A percentile compares a stretch with the other conserved stretches of the same genome.
These are phyloP conservation scores for Pleuronectes platessa DNA, from an alignment of 2,113 vertebrate species.

Conservation along the genomic window DNA sequence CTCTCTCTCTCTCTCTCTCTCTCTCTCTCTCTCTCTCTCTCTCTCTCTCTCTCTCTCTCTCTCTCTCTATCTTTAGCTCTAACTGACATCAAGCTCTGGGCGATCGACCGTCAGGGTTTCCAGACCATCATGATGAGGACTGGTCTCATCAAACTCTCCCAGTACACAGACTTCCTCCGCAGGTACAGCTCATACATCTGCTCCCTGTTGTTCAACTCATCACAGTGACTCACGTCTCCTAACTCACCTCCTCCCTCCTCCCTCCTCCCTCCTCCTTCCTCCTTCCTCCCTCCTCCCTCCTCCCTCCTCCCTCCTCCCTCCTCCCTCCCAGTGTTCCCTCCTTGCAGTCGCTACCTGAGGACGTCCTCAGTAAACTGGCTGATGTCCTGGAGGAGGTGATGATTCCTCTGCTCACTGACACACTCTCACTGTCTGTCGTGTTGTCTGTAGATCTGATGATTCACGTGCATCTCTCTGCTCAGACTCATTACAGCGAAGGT, in stretches of 20 bases:
- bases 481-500: constrained; percentile 78
- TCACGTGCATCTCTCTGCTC: neutral
- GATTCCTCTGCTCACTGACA: neutral
- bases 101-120: constrained; percentile 81
- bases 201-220: neutral
- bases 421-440: neutral
- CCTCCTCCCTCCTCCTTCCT: constrained; percentile 56
- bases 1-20: too few species aligned
- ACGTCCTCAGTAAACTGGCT: constrained; percentile 81
- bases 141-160: constrained; percentile 80
- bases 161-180: constrained; percentile 81
- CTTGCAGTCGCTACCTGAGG: constrained; percentile 76
- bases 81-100: constrained; percentile 82
- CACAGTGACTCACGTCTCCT: neutral
- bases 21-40: too few species aligned
- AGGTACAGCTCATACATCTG: constrained; percentile 60
- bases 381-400: constrained; percentile 82
- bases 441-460: neutral
- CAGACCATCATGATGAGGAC: constrained; percentile 85
- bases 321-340: constrained; percentile 74
- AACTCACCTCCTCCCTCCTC: neutral
- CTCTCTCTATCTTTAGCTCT: constrained; percentile 63
- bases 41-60: neutral
- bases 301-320: neutral
- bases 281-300: neutral